Percentiles rank a stretch among this genome's conserved stretches.
Evolutionary conservation across 2,797 vertebrate species (phyloP).

Genomic region (Ciconia nigra): DNA sequence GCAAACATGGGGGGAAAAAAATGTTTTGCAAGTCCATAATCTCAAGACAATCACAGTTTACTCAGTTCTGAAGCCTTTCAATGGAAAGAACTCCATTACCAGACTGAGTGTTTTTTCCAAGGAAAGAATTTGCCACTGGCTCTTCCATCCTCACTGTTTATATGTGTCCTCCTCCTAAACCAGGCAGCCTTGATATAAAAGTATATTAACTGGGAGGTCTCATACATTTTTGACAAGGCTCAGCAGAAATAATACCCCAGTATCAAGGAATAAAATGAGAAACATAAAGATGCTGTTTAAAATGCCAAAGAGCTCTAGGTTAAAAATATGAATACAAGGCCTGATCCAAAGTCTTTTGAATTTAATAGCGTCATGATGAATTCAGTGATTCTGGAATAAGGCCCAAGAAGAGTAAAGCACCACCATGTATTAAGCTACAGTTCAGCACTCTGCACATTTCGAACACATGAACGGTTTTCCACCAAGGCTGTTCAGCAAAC

Average conservation of each 20-base stretch:
- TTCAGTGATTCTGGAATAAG: background rate
- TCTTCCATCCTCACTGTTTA: background rate
- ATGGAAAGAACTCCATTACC: background rate
- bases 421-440: background rate
- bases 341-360: background rate
- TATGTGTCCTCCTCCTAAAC: background rate
- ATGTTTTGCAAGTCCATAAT: background rate
- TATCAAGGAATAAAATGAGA: background rate
- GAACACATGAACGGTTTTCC: background rate
- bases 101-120: background rate
- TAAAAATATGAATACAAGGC: background rate
- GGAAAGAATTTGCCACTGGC: background rate
- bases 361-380: background rate
- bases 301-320: background rate
- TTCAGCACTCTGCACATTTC: background rate
- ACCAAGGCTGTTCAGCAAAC: background rate
- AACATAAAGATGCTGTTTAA: background rate
- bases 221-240: background rate
- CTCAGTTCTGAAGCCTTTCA: background rate
- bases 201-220: background rate
- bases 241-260: background rate
- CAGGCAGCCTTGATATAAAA: background rate
- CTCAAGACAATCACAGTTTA: background rate
- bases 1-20: rapidly evolving
- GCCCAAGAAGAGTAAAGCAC: background rate